Evolutionary conservation across 2,797 vertebrate species (phyloP), one percentile per base, ranked within the genome.

Genomic region (Anas bahamensis): DNA sequence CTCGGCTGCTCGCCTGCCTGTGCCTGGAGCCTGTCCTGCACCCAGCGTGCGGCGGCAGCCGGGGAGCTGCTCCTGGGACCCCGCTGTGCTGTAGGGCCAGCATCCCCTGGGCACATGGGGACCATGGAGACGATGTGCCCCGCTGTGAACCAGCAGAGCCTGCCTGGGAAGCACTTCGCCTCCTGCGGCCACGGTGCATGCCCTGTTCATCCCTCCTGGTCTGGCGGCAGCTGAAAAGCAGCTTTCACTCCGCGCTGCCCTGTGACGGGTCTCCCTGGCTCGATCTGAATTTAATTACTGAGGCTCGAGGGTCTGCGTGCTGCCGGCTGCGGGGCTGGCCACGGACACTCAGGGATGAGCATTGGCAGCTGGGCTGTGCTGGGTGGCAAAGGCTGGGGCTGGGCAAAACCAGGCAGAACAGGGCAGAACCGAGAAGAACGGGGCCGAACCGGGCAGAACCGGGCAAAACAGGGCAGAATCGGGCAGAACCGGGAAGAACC

Each of bases 41-140:
- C 14, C 17, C 1, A 0, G 4, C 1, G 4, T 42, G 39, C 1
- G 6, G 15, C 3, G 0, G 12, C 18, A 14, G 11, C 13, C 21
- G 12, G 6, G 11, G 55, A 68, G n/a, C 41, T 70, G 61, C 31
- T 26, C 44, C 37, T 28, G 10, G 29, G 53, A 17, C 5, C 1
- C 22, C 0, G 1, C 9, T 1, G 2, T 9, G 28, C 59, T 0
- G 2, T 2, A 4, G 16, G 41, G 35, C 9, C 5, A 1, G 9
- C 18, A 28, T 57, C 48, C 23, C 42, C 41, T 0, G 4, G 21
- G 31, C 6, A 5, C 39, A 3, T 0, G 2, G 35, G n/a, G 23
- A 17, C 0, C 4, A 5, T 16, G 12, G 64, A 8, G 18, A 23
- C 4, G 39, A 28, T 57, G 63, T 10, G 44, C 35, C 35, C 46